Conservation (phyloP, 2,888 invertebrate genomes). For the Apamea monoglypha region DNA sequence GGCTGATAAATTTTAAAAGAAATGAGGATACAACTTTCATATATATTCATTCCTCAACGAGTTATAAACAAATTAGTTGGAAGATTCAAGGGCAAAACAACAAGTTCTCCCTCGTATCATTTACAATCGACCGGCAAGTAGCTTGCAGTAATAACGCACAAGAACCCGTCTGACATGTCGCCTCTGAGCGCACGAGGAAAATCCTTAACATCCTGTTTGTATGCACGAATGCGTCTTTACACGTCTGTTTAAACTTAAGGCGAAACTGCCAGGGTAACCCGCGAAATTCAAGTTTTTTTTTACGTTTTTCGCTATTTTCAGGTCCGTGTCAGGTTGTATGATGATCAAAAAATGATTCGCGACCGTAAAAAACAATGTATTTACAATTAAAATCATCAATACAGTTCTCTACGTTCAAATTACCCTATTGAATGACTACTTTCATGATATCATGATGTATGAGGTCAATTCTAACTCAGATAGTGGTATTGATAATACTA, state of each 20-base stretch:
- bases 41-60: background rate
- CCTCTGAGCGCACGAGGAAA: constrained; percentile 80
- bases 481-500: background rate
- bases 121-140: constrained; percentile 67
- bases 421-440: background rate
- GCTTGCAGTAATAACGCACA: constrained; percentile 70
- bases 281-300: background rate
- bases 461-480: too few relatives aligned
- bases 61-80: constrained; percentile 25
- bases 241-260: constrained; percentile 62
- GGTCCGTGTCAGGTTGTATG: background rate
- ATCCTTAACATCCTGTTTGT: constrained; percentile 83
- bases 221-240: constrained; percentile 74
- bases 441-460: background rate
- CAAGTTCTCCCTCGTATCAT: constrained; percentile 61
- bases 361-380: background rate
- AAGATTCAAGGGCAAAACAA: constrained; percentile 47
- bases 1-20: background rate
- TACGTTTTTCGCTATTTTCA: background rate
- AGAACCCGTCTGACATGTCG: constrained; percentile 72
- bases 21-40: background rate
- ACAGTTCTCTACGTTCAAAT: background rate
- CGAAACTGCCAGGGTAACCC: background rate
- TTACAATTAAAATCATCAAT: background rate
- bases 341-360: background rate